phyloP scores from a whole-genome alignment of 2,797 vertebrate genomes.

The Tauraco hartlaubi region DNA sequence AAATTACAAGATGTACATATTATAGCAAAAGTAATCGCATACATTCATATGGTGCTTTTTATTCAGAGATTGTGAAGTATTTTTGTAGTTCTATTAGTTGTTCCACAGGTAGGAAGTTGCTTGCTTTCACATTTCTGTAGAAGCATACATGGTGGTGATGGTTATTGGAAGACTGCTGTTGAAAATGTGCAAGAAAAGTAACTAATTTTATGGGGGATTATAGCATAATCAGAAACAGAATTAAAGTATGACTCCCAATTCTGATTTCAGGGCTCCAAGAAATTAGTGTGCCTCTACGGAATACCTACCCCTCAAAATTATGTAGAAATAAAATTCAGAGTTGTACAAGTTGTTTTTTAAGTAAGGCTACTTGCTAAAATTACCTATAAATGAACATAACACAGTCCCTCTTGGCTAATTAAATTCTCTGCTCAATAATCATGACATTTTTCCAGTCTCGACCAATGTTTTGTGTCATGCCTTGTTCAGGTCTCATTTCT shows the following conservation, averaged over 20 bases:
- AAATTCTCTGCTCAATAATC: not conserved
- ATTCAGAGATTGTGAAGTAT: not conserved
- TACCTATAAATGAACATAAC: not conserved
- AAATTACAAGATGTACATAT: not conserved
- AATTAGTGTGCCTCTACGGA: not conserved
- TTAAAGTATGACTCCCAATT: not conserved
- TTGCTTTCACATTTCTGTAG: not conserved
- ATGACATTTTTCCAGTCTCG: not conserved
- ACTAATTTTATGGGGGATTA: not conserved
- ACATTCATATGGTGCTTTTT: not conserved
- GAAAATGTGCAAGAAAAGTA: not conserved
- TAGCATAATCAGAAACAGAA: not conserved
- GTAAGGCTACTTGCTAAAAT: not conserved
- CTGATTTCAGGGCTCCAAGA: not conserved
- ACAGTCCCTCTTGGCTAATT: not conserved
- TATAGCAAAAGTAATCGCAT: not conserved
- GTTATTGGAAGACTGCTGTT: not conserved
- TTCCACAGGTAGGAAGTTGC: not conserved
- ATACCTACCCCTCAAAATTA: not conserved
- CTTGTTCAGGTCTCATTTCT: not conserved
- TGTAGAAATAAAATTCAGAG: not conserved
- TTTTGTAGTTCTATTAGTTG: not conserved
- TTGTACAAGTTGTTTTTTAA: not conserved
- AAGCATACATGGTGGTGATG: not conserved
- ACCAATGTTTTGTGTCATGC: not conserved